Conservation (phyloP, 1,140 invertebrate genomes). For the Aphidius gifuensis region DNA sequence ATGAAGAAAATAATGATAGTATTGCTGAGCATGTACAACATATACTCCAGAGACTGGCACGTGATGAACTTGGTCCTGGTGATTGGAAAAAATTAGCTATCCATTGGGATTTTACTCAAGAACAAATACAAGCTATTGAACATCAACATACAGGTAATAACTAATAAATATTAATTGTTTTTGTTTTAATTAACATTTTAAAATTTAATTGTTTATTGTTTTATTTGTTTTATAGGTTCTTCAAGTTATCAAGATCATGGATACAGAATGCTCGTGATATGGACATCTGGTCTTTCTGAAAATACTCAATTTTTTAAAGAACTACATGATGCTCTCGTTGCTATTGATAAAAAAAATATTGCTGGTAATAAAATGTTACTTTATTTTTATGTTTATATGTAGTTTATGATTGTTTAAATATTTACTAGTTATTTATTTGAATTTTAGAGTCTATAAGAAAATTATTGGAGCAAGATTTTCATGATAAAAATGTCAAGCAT, state of each 20-base stretch:
- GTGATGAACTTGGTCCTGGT: conserved; percentile 62
- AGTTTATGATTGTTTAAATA: too few relatives aligned
- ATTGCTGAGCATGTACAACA: conserved; percentile 52
- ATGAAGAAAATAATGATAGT: conserved; percentile 33
- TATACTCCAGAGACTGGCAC: conserved; percentile 67
- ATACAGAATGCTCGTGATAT: conserved; percentile 68
- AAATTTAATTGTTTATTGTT: background rate
- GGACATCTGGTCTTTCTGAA: conserved; percentile 64
- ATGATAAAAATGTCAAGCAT: conserved; percentile 42
- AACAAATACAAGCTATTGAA: conserved; percentile 72
- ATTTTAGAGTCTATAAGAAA: conserved; percentile 50
- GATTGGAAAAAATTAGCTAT: conserved; percentile 72
- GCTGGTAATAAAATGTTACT: conserved; percentile 49
- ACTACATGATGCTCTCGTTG: conserved; percentile 64
- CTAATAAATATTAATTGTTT: background rate
- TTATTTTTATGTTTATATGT: too few relatives aligned
- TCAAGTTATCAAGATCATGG: conserved; percentile 75
- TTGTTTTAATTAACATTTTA: conserved; percentile 3
- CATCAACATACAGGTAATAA: conserved; percentile 71
- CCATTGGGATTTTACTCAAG: conserved; percentile 70
- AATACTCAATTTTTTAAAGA: conserved; percentile 64
- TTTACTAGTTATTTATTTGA: too few relatives aligned
- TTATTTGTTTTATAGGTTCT: conserved; percentile 54
- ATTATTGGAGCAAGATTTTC: conserved; percentile 52
- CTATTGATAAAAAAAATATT: conserved; percentile 61